Conservation (phyloP, 1,140 invertebrate genomes). For the Drusus annulatus region DNA sequence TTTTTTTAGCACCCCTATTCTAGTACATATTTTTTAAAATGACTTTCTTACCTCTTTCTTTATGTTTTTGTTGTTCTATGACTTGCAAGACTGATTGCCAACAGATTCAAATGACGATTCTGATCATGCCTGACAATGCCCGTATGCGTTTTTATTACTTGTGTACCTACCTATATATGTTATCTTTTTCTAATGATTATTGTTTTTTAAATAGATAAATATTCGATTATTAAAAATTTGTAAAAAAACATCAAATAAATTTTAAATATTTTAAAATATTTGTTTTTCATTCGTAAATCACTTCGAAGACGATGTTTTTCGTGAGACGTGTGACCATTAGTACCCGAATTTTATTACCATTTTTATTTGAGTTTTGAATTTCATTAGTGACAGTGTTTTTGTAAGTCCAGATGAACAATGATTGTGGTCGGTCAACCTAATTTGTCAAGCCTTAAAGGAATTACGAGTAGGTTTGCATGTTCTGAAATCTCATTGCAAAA, state of each 20-base stretch:
- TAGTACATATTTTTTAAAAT: not conserved
- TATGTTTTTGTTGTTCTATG: not conserved
- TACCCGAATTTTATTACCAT: too few species aligned
- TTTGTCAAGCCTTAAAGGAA: too few species aligned
- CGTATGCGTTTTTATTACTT: constrained; percentile 43
- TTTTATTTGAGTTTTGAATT: too few species aligned
- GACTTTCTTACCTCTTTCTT: not conserved
- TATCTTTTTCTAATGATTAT: constrained; percentile 43
- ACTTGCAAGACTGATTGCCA: constrained; percentile 22
- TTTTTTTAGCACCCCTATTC: not conserved
- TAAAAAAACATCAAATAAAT: constrained; percentile 31
- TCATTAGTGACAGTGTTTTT: too few species aligned
- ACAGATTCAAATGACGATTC: constrained; percentile 16
- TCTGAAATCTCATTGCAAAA: too few species aligned
- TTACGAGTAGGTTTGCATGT: too few species aligned
- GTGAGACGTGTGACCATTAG: too few species aligned
- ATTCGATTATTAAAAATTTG: too few species aligned
- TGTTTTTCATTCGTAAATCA: too few species aligned
- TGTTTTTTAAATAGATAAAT: constrained; percentile 25
- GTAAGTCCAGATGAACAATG: too few species aligned
- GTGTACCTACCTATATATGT: constrained; percentile 42
- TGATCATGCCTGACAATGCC: constrained; percentile 17
- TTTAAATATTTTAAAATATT: not conserved
- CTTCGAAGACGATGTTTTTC: too few species aligned
- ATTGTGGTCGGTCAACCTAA: too few species aligned